Evolutionary conservation across 2,113 vertebrate genomes (phyloP), one percentile per base, ranked within the genome.

Genomic region (Cochlearius cochlearius): DNA sequence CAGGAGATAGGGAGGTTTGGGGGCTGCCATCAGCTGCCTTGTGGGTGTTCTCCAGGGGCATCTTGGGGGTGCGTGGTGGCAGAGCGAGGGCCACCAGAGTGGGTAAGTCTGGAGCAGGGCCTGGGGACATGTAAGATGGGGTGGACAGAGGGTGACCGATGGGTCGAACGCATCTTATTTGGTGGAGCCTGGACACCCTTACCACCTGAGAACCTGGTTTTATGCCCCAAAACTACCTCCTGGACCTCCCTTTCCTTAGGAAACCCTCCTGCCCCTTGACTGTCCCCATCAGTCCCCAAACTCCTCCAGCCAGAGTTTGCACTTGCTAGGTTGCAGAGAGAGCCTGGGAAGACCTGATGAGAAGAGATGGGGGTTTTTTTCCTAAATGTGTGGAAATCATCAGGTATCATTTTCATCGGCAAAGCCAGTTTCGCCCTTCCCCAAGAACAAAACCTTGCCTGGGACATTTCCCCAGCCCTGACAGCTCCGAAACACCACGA

Each of bases 401-500:
- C 16, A 11, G 32, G 23, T 76, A 63, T 2, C 0, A 4, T 67
- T 92, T 64, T 8, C 50, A 74, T 12, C 0, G 0, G 21, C 67
- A 68, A 49, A 78, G 7, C 55, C 8, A 5, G 5, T 26, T 88
- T 60, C 66, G 25, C 59, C 15, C 58, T 68, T 68, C 63, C 45
- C 69, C 15, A 16, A 13, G 43, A 85, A 4, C 19, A 15, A 71
- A 49, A 38, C 25, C 8, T 4, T 2, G 5, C 86, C n/a, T 2
- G 6, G 62, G 68, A 60, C 36, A 7, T 29, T 63, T 55, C 71
- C 71, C 78, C 67, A 56, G 47, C 66, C 50, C 92, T 36, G 38
- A 15, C 71, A 72, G 49, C 75, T 74, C 72, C 0, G 0, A 9
- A 52, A 16, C 34, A 25, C 55, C 55, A 5, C 0, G 0, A 43